phyloP scores from a whole-genome alignment of 92 coral and sea anemone species.

The Phenganax stokvisi region DNA sequence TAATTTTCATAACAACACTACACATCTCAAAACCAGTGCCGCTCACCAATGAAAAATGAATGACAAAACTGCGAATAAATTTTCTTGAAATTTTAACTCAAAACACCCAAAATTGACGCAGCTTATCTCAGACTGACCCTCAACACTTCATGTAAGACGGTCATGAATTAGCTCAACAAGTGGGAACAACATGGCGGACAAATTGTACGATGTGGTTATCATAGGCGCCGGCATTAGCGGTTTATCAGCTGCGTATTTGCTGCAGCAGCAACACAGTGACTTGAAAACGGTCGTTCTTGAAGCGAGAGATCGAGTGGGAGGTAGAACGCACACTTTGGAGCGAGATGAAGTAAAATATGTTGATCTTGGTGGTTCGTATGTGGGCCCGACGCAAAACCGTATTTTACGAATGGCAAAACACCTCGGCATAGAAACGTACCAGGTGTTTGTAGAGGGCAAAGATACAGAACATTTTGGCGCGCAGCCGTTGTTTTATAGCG shows the following conservation, averaged over 20 bases:
- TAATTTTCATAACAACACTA: too few species aligned
- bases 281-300: slow-evolving; percentile 67
- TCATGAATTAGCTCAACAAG: not conserved
- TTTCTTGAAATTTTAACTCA: too few species aligned
- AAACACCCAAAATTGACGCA: not conserved
- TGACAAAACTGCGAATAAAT: too few species aligned
- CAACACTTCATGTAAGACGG: not conserved
- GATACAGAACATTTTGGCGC: slow-evolving; percentile 75
- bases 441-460: slow-evolving; percentile 66
- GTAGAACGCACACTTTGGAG: slow-evolving; percentile 77
- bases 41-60: too few species aligned
- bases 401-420: slow-evolving; percentile 87
- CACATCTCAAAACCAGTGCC: too few species aligned
- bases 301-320: slow-evolving; percentile 97
- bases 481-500: slow-evolving; percentile 50
- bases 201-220: slow-evolving; percentile 60
- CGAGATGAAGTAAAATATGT: slow-evolving; percentile 70
- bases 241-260: slow-evolving; percentile 80
- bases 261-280: slow-evolving; percentile 50
- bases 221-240: slow-evolving; percentile 98
- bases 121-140: not conserved
- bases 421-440: slow-evolving; percentile 76
- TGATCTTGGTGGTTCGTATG: slow-evolving; percentile 91
- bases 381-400: slow-evolving; percentile 91
- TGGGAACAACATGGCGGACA: slow-evolving; percentile 9